phyloP scores from a whole-genome alignment of 2,888 invertebrate genomes.

The Ophion costatus region DNA sequence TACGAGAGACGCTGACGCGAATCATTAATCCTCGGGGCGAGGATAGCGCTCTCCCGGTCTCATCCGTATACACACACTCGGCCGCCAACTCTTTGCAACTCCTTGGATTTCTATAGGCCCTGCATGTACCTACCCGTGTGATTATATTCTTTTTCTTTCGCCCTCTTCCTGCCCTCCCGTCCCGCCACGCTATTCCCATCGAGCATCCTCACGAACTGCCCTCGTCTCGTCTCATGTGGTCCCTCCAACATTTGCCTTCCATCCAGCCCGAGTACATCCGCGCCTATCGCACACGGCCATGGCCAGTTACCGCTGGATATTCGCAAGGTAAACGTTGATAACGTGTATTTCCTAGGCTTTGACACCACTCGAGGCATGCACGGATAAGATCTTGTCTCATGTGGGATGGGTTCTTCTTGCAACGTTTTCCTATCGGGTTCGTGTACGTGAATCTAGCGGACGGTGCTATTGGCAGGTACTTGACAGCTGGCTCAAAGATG shows the following conservation, averaged over 20 bases:
- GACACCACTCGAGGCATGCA: neutral
- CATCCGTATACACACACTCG: slow-evolving; percentile 21
- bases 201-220: slow-evolving; percentile 31
- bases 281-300: slow-evolving; percentile 36
- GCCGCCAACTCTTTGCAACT: slow-evolving; percentile 59
- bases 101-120: slow-evolving; percentile 41
- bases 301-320: neutral
- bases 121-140: slow-evolving; percentile 71
- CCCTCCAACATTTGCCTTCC: slow-evolving; percentile 20
- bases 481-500: neutral
- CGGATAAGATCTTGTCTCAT: neutral
- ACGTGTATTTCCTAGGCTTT: neutral
- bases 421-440: no score
- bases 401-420: no score
- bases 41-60: slow-evolving; percentile 45
- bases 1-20: slow-evolving; percentile 74
- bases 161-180: slow-evolving; percentile 42
- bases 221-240: slow-evolving; percentile 14
- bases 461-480: neutral
- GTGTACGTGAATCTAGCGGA: no score
- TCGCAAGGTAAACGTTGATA: slow-evolving; percentile 1
- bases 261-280: slow-evolving; percentile 34
- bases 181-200: slow-evolving; percentile 26
- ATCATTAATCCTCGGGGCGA: slow-evolving; percentile 76
- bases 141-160: slow-evolving; percentile 69